A percentile compares a stretch with the other conserved stretches of the same genome.
phyloP scores from a whole-genome alignment of 2,797 vertebrate species.

The Diceros bicornis region DNA sequence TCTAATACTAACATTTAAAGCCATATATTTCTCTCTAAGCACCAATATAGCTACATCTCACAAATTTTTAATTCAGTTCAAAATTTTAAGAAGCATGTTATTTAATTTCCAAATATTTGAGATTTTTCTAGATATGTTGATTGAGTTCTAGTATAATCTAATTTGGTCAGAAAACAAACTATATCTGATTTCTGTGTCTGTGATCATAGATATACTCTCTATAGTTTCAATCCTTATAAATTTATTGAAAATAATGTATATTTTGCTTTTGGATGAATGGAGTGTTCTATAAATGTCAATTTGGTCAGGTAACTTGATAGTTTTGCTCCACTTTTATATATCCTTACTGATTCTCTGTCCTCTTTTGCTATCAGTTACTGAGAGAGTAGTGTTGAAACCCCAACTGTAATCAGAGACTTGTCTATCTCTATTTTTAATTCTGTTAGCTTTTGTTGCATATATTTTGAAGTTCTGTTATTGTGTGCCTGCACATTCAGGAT shows the following conservation, averaged over 20 bases:
- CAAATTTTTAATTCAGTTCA: neutral
- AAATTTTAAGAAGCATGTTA: neutral
- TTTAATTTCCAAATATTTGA: neutral
- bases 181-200: neutral
- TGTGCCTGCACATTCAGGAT: neutral
- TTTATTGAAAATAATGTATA: neutral
- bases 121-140: neutral
- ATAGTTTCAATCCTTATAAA: neutral
- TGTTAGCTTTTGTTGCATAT: neutral
- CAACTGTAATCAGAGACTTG: neutral
- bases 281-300: neutral
- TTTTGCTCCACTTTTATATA: neutral
- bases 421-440: neutral
- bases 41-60: neutral
- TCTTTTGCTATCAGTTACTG: neutral
- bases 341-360: neutral
- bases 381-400: neutral
- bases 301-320: neutral
- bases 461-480: neutral
- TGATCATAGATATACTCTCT: neutral
- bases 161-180: neutral
- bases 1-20: neutral
- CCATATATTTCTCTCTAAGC: neutral
- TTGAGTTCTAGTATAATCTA: neutral
- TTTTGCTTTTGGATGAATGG: neutral